Conservation (phyloP, 2,888 invertebrate species). For the Harpalus rubripes region DNA sequence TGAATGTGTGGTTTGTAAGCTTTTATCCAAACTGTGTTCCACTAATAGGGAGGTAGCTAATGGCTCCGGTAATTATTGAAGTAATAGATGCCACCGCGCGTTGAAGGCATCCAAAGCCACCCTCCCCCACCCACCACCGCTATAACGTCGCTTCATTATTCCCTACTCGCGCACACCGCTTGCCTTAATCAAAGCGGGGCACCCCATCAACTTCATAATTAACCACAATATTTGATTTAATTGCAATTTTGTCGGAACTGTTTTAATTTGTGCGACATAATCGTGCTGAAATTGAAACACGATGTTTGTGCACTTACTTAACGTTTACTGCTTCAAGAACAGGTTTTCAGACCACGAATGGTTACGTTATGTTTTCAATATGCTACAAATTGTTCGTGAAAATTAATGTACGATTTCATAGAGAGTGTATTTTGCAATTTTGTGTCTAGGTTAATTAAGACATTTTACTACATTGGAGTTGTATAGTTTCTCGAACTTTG, state of each 20-base stretch:
- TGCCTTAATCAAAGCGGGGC: conserved; percentile 62
- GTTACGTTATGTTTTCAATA: conserved; percentile 19
- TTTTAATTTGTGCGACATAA: conserved; percentile 71
- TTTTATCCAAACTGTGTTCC: conserved; percentile 61
- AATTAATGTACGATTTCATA: conserved; percentile 15
- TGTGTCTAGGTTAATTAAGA: not conserved
- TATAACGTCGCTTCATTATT: conserved; percentile 57
- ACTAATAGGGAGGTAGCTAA: conserved; percentile 66
- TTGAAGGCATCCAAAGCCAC: conserved; percentile 52
- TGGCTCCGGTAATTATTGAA: conserved; percentile 70
- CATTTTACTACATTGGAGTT: too few species aligned
- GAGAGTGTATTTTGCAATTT: not conserved
- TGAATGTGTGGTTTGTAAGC: not conserved
- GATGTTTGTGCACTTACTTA: conserved; percentile 12
- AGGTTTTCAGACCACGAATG: conserved; percentile 15
- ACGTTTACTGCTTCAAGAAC: conserved; percentile 25
- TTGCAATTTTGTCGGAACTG: conserved; percentile 71
- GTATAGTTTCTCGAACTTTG: not conserved
- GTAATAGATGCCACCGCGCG: conserved; percentile 69
- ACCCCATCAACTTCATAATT: conserved; percentile 67
- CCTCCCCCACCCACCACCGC: not conserved
- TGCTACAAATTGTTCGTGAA: not conserved
- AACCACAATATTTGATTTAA: conserved; percentile 70
- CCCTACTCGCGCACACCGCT: conserved; percentile 53
- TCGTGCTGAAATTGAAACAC: conserved; percentile 68